Evolutionary conservation across 1,140 invertebrate species (phyloP).

Genomic region (Bombus vancouverensis): DNA sequence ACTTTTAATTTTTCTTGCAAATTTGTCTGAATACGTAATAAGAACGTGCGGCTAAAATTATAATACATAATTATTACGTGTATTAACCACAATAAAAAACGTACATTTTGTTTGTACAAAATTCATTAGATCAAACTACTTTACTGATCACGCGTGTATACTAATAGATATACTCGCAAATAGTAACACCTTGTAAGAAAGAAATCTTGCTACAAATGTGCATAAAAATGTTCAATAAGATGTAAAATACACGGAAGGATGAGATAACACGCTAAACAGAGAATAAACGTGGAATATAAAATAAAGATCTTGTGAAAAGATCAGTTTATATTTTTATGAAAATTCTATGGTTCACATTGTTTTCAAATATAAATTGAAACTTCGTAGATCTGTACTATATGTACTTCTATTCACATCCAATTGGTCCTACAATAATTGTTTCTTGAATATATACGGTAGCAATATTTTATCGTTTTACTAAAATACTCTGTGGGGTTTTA

Average conservation of each 20-base stretch:
- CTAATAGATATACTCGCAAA: not conserved
- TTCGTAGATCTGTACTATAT: not conserved
- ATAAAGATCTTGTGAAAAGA: not conserved
- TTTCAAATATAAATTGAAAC: not conserved
- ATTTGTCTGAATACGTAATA: not conserved
- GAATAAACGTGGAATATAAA: not conserved
- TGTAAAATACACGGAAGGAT: not conserved
- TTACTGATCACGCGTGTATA: not conserved
- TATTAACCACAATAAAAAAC: not conserved
- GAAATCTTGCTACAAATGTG: not conserved
- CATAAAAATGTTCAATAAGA: slow-evolving; percentile 3
- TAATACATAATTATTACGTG: not conserved
- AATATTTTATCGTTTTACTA: slow-evolving; percentile 21
- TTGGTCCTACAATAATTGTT: not conserved
- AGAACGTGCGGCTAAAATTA: not conserved
- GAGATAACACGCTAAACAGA: not conserved
- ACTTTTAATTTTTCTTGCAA: not conserved
- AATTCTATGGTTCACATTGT: not conserved
- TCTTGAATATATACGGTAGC: not conserved
- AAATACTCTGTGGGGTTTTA: slow-evolving; percentile 60
- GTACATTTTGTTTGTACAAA: not conserved
- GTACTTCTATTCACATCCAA: not conserved
- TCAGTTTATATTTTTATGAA: not conserved
- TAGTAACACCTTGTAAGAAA: not conserved
- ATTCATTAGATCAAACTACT: not conserved